These are phyloP conservation scores for Heteromormyrus szaboi DNA, from an alignment of 2,797 vertebrate species.

Conservation along the genomic window DNA sequence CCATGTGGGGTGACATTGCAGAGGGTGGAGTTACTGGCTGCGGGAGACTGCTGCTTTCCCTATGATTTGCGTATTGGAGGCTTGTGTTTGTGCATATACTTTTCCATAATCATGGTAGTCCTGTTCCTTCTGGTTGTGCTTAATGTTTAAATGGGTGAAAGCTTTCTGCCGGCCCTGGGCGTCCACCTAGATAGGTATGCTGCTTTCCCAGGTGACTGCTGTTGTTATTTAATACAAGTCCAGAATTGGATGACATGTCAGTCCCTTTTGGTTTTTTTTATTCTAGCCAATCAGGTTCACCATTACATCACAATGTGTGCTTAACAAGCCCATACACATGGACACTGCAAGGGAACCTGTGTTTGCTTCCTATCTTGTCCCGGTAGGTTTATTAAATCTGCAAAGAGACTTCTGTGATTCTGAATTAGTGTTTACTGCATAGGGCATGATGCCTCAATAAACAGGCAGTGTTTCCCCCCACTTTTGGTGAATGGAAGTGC, in stretches of 20 bases:
- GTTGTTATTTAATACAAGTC: neutral
- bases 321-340: neutral
- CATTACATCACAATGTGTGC: neutral
- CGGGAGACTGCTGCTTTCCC: constrained; percentile 7
- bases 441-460: neutral
- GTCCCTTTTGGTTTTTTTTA: neutral
- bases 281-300: neutral
- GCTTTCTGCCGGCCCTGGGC: neutral
- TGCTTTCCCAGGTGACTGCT: neutral
- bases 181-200: neutral
- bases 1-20: neutral
- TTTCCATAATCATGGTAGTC: constrained; percentile 12
- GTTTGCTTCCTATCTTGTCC: neutral
- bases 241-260: neutral
- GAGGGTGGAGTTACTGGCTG: neutral
- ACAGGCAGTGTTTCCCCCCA: neutral
- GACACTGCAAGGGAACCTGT: neutral
- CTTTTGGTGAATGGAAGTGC: neutral
- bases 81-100: constrained; percentile 20
- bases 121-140: neutral
- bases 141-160: neutral
- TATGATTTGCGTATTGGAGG: neutral
- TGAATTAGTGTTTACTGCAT: neutral
- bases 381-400: neutral
- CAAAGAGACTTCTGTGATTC: neutral